Base-by-base conservation (phyloP, 2,113 vertebrate species). In the Psephotus haematonotus region DNA sequence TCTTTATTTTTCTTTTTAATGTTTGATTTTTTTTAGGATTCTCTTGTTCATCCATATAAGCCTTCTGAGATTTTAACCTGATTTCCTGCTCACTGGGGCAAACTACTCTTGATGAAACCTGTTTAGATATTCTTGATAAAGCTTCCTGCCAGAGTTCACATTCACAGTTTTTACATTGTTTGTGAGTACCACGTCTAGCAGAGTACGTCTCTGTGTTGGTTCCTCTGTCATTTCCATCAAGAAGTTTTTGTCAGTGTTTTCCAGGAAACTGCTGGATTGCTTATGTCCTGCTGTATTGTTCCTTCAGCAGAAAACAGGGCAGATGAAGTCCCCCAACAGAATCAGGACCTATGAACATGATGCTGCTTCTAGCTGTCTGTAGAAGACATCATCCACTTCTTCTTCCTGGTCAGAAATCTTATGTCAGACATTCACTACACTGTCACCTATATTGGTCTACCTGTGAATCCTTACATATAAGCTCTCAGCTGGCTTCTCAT, bases 211-310 rank as follows among this genome's bases (percentile, higher is more conserved):
- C 14, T 28, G 62, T 67, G 5, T 37, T 59, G 25, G 6, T 6
- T 82, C 2, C 20, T 86, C 31, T 75, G 23, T 44, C 10, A 41
- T 57, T 67, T 53, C 28, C 8, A 43, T 17, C 24, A 82, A 2
- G 1, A 63, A 43, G 1, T 10, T 77, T 80, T 68, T 5, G 5
- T 7, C 1, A 0, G 4, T 37, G 9, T 0, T 52, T 13, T 59
- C 14, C 43, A 63, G 35, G 18, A 79, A 86, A 23, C 17, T 50
- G 33, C 31, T 57, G 25, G 33, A 20, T 44, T 33, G 2, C 2
- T 82, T 86, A 33, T 27, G 11, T 5, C 23, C 5, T 65, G 4
- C 22, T 37, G 9, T 57, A 25, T 23, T 74, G 3, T 13, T 59
- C 16, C 7, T 88, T 27, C 31, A 70, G 27, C 13, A n/a, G 57